Evolutionary conservation across 1,140 invertebrate genomes (phyloP), one percentile per base, ranked within the genome.

Genomic region (Tigriopus japonicus): DNA sequence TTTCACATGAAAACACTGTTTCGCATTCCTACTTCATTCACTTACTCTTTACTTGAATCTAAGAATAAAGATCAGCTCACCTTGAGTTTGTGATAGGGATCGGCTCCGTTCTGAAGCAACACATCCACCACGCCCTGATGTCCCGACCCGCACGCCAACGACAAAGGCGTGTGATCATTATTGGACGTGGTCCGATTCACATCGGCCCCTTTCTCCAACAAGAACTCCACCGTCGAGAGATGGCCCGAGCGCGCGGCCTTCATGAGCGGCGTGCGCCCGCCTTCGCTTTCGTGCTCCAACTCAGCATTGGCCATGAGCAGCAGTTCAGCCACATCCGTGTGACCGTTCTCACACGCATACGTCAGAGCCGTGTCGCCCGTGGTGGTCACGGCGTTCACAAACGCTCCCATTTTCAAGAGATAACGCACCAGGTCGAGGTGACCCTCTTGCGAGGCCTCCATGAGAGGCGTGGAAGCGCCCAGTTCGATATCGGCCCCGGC

Each of bases 371-470:
- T 98, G 70, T 98, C 87, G 54, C 86, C 86, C 9, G 90, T 94
- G 73, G 62, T 87, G 23, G 91, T 96, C 71, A 87, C 83, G 17
- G 90, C 87, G 73, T 90, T 84, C 42, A 94, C 87, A 75, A 91
- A 85, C n/a, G 91, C 87, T 64, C 80, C 79, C 62, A 82, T 79
- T 68, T 86, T 82, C 52, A 94, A 71, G 43, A 94, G 75, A 71
- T 88, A 91, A 64, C 74, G 80, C 21, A 97, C 93, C 52, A 97
- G 77, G 67, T 96, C 90, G 14, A 94, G 73, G 71, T 97, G 93
- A 12, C 93, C 93, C 73, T 97, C 93, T 73, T 98, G 94, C 0
- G 91, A 84, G 19, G 94, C 92, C 74, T 98, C 94, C 91, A 98
- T 97, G 0, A 99, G 75, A 0, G 95, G 94, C 13, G 94, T 97